Percentiles rank a stretch among this genome's conserved stretches.
Evolutionary conservation across 2,113 vertebrate genomes (phyloP).

Genomic region (Chloroceryle aenea): DNA sequence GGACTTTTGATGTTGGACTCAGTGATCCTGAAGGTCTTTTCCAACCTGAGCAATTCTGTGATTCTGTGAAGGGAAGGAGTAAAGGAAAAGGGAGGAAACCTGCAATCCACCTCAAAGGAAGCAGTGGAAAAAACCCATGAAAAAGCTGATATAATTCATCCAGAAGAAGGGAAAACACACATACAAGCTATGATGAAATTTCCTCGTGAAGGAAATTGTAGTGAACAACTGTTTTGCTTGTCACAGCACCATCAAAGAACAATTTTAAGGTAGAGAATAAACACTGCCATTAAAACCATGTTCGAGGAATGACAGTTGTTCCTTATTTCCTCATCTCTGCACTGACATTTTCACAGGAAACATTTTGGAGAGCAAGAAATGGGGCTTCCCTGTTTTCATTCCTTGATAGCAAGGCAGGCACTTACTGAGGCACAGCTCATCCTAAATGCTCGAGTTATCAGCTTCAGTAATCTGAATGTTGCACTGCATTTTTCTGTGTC

Average conservation of each 20-base stretch:
- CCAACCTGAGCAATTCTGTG: too few relatives aligned
- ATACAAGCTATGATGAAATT: background rate
- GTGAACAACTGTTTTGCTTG: background rate
- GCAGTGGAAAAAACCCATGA: background rate
- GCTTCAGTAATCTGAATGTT: background rate
- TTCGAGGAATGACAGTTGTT: background rate
- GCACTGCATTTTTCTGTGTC: background rate
- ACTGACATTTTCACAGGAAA: background rate
- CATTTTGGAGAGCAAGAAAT: background rate
- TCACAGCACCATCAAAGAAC: background rate
- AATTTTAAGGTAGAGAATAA: background rate
- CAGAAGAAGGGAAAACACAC: background rate
- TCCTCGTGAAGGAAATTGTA: background rate
- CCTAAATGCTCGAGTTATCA: background rate
- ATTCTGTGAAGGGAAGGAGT: background rate
- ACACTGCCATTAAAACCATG: background rate
- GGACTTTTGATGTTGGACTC: too few relatives aligned
- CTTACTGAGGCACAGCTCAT: background rate
- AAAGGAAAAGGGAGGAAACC: background rate
- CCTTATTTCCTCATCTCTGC: background rate
- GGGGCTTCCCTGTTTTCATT: background rate
- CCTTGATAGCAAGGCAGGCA: background rate
- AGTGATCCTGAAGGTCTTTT: too few relatives aligned
- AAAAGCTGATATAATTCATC: background rate
- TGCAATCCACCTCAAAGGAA: background rate